Conservation (phyloP, 2,797 vertebrate genomes). For the Mico argentatus region DNA sequence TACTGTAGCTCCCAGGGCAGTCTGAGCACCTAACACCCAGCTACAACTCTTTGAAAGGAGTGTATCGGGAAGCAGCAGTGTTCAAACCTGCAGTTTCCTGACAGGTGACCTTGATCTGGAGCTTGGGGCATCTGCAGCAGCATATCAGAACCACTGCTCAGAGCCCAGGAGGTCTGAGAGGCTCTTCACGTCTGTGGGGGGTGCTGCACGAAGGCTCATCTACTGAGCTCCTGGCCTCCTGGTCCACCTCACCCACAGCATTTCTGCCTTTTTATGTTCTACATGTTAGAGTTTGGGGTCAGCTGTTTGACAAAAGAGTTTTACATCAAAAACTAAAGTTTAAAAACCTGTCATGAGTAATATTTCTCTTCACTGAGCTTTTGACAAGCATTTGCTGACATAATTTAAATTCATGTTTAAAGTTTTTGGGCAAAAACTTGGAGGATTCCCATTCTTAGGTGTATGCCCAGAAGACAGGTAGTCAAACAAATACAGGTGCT, state of each 20-base stretch:
- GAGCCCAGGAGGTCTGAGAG: neutral
- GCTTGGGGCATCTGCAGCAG: neutral
- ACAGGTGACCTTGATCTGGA: neutral
- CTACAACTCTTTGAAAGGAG: neutral
- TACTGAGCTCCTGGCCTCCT: neutral
- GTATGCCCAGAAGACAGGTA: neutral
- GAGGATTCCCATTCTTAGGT: neutral
- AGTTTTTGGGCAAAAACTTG: neutral
- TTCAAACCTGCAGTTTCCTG: neutral
- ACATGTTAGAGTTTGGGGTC: neutral
- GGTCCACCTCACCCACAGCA: neutral
- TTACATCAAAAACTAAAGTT: constrained; percentile 19
- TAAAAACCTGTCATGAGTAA: neutral
- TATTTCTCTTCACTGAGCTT: constrained; percentile 37
- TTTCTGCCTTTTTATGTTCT: neutral
- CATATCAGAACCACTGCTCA: neutral
- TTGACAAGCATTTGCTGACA: constrained; percentile 5
- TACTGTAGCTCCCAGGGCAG: neutral
- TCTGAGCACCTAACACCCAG: neutral
- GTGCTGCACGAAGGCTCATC: neutral
- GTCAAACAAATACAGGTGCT: neutral
- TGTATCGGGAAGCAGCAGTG: neutral
- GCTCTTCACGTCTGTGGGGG: neutral
- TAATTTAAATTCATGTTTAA: constrained; percentile 43
- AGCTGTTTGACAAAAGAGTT: constrained; percentile 5